These are phyloP conservation scores for Spodoptera picta DNA, from an alignment of 2,888 invertebrate species.

Conservation along the genomic window DNA sequence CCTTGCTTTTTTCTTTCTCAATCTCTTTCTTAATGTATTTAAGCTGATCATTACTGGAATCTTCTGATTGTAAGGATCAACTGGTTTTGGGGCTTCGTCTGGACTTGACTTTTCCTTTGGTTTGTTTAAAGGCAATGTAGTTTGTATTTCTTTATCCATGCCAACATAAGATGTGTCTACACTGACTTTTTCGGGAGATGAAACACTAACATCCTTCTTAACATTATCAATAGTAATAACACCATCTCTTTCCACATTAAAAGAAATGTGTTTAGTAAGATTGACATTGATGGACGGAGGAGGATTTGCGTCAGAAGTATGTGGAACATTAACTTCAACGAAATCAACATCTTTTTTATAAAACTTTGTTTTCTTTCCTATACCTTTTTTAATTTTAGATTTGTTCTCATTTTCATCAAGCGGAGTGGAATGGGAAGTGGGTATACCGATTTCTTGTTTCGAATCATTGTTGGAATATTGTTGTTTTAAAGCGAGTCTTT, in stretches of 20 bases:
- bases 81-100: conserved; percentile 40
- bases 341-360: conserved; percentile 79
- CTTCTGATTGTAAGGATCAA: conserved; percentile 58
- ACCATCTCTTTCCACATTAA: conserved; percentile 82
- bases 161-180: conserved; percentile 59
- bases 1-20: conserved; percentile 68
- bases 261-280: conserved; percentile 83
- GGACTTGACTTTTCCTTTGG: conserved; percentile 25
- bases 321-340: conserved; percentile 78
- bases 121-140: conserved; percentile 62
- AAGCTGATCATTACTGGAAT: conserved; percentile 77
- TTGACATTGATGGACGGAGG: conserved; percentile 80
- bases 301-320: conserved; percentile 62
- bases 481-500: conserved; percentile 89
- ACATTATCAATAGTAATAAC: conserved; percentile 72
- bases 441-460: conserved; percentile 77
- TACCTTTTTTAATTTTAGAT: conserved; percentile 71
- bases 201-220: conserved; percentile 67
- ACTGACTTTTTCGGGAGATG: conserved; percentile 69
- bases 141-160: conserved; percentile 81
- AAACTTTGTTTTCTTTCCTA: conserved; percentile 76
- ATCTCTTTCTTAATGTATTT: conserved; percentile 74
- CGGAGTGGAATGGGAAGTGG: conserved; percentile 88
- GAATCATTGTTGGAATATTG: conserved; percentile 82
- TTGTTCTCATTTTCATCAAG: conserved; percentile 73